A percentile compares a stretch with the other conserved stretches of the same genome.
phyloP scores from a whole-genome alignment of 2,113 vertebrate genomes.

The Calyptommatus sinebrachiatus region DNA sequence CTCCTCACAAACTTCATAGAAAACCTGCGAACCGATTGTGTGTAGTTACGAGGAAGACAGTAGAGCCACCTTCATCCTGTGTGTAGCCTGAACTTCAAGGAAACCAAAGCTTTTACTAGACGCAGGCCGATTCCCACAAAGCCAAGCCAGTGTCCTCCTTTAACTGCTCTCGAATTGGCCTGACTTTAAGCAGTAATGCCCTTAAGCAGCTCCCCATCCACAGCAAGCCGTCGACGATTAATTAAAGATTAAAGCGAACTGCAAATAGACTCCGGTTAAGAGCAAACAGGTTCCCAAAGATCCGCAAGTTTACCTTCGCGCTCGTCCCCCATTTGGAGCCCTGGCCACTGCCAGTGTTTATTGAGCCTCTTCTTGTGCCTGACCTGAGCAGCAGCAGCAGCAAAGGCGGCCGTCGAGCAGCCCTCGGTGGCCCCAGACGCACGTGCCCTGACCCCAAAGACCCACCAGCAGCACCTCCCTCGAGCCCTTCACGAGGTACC shows the following conservation, averaged over 20 bases:
- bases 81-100: neutral
- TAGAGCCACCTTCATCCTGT: neutral
- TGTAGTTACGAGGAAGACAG: neutral
- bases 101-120: neutral
- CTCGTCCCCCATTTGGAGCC: neutral
- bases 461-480: too few relatives aligned
- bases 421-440: neutral
- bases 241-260: conserved; percentile 34
- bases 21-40: neutral
- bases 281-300: conserved; percentile 1
- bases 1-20: neutral
- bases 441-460: neutral
- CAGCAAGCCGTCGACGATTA: conserved; percentile 25
- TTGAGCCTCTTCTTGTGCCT: conserved; percentile 42
- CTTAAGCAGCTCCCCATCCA: conserved; percentile 22
- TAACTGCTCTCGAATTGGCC: neutral
- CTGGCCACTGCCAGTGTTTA: conserved; percentile 48
- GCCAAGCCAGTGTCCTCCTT: neutral
- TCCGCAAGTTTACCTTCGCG: neutral
- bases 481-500: too few relatives aligned
- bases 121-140: neutral
- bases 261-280: conserved; percentile 3
- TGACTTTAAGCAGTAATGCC: conserved; percentile 27
- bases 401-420: neutral
- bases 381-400: neutral